Base-by-base conservation (phyloP, 2,113 vertebrate genomes). In the Capreolus pygargus region DNA sequence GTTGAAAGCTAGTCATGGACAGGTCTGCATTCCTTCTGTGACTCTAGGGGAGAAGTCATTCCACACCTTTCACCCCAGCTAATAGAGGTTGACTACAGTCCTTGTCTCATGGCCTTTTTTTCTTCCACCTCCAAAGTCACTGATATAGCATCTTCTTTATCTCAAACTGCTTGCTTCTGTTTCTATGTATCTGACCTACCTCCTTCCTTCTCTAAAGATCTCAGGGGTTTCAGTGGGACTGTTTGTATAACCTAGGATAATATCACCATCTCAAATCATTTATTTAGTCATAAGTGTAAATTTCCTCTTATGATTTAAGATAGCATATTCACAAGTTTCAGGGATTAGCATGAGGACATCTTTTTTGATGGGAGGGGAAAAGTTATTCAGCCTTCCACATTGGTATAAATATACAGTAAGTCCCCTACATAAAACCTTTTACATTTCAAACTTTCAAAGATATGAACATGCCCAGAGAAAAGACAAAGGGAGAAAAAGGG, bases 11-110 rank as follows among this genome's bases (percentile, higher is more conserved):
- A 54, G 5, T 47, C 45, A 25, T n/a, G 30, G n/a, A 6, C 43
- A 70, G 43, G 9, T 45, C 23, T 61, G 28, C 36, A 52, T 47
- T 25, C 12, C 10, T 86, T 36, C 54, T 87, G 54, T 19, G 7
- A 60, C 36, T 82, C 88, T 27, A 36, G 7, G 6, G 13, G 14
- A 70, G 52, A 91, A 83, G 25, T 6, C 9, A 28, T 76, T 61
- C 7, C n/a, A 45, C 39, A 30, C 9, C 14, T 12, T 74, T 14
- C 12, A 3, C 1, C 0, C 3, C 25, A 58, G 6, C 45, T 61
- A 57, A 50, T 27, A 25, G 7, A 87, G 60, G 23, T 11, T 57
- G 50, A n/a, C 0, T 33, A 10, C 27, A n/a, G 83, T 78, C 4
- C 30, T 61, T 33, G 61, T 30, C 4, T 87, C 10, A 2, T 1